A percentile compares a stretch with the other conserved stretches of the same genome.
phyloP scores from a whole-genome alignment of 2,113 vertebrate genomes.

The Mastomys coucha region DNA sequence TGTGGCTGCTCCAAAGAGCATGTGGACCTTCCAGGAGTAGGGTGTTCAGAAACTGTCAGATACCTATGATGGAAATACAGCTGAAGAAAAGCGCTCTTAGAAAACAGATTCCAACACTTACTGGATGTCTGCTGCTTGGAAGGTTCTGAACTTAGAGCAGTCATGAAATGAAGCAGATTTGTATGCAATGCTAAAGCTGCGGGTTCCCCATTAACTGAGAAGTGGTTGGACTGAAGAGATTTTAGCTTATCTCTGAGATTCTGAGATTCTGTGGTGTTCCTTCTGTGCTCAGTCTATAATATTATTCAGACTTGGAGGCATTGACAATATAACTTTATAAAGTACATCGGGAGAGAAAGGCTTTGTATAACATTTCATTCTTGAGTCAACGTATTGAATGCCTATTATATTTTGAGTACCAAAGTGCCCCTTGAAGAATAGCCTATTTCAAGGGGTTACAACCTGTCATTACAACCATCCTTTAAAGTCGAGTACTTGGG shows the following conservation, averaged over 20 bases:
- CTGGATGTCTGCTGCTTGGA: background rate
- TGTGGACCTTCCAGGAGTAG: background rate
- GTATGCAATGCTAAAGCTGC: background rate
- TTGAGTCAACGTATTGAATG: background rate
- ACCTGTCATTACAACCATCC: background rate
- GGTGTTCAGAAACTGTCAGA: background rate
- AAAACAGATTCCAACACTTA: background rate
- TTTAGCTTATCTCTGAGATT: background rate
- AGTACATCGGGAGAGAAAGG: background rate
- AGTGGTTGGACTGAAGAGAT: background rate
- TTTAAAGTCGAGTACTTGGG: background rate
- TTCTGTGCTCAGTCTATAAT: background rate
- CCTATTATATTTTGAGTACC: background rate
- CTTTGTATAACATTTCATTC: background rate
- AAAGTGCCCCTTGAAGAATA: background rate
- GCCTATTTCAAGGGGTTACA: background rate
- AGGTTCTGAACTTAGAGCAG: background rate
- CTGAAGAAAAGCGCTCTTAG: background rate
- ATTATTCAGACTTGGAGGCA: background rate
- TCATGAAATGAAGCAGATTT: background rate
- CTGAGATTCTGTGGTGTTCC: background rate
- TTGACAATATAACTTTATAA: constrained; percentile 13
- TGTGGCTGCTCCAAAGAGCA: background rate
- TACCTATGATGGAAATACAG: background rate
- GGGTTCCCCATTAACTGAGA: background rate